Evolutionary conservation across 2,113 vertebrate species (phyloP), one percentile per base, ranked within the genome.

Genomic region (Silurus glanis): DNA sequence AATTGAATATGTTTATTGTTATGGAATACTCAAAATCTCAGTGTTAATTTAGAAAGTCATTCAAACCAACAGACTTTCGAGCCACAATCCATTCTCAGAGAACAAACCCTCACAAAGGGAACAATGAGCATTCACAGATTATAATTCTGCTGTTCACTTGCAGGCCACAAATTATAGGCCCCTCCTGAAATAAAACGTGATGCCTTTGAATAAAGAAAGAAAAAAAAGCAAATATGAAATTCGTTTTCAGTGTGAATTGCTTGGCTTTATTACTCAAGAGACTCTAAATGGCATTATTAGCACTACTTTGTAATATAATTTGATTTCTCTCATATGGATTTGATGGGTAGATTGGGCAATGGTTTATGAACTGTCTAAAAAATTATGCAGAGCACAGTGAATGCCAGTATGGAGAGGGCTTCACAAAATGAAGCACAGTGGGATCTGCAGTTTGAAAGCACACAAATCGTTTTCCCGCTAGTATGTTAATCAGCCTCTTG

Each of bases 71-170:
- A 37, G 49, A 67, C 58, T 78, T 88, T 78, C n/a, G 66, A 45
- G 55, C 14, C 9, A 25, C 4, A 62, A 1, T 71, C 37, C 56
- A 13, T 17, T 59, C 67, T 86, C 23, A 37, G 25, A 56, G 56
- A 64, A 83, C 64, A 80, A 86, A 88, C 56, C 51, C 58, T 45
- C 51, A 72, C 17, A 66, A 71, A 78, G 53, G 45, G 9, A 56
- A 82, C 85, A 81, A 87, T 61, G 59, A 87, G 85, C 78, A 59
- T 83, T n/a, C 45, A 56, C 53, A 83, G 66, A 49, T 84, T 23
- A 66, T 83, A 66, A 80, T 72, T 74, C 16, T n/a, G 25, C 55
- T 58, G 23, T 51, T 86, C 66, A 10, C 66, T 81, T 16, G 53
- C 78, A 82, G 64, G 55, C 56, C 53, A 9, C 55, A 61, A 47